Evolutionary conservation across 1,140 invertebrate species (phyloP).

Genomic region (Asbolus verrucosus): DNA sequence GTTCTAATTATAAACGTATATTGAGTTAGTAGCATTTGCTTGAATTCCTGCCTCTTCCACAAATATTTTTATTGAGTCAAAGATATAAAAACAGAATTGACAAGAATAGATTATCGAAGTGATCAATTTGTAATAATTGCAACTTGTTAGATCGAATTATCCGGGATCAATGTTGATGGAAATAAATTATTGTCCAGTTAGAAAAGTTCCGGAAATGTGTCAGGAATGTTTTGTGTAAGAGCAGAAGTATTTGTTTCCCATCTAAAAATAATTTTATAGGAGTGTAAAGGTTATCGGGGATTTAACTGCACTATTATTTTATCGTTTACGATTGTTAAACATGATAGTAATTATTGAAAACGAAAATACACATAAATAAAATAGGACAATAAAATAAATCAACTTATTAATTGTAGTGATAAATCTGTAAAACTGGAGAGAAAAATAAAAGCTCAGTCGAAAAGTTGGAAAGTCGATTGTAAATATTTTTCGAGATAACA

Average conservation of each 20-base stretch:
- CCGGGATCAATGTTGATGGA: no score
- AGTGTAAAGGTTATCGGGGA: slow-evolving; percentile 22
- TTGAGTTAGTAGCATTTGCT: no score
- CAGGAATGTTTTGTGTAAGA: no score
- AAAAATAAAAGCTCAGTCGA: neutral
- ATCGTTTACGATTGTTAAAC: slow-evolving; percentile 15
- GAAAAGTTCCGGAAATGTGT: no score
- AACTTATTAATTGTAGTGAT: slow-evolving; percentile 26
- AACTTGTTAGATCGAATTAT: no score
- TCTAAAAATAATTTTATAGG: slow-evolving; percentile 12
- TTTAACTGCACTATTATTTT: slow-evolving; percentile 11
- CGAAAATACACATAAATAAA: slow-evolving; percentile 17
- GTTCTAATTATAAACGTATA: no score
- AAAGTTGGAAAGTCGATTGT: neutral
- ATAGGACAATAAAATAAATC: neutral
- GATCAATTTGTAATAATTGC: no score
- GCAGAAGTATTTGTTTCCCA: neutral
- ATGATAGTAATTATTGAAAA: slow-evolving; percentile 7
- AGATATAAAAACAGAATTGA: no score
- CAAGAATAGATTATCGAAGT: no score
- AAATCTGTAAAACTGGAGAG: neutral
- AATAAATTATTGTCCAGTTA: no score
- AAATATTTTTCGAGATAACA: slow-evolving; percentile 37
- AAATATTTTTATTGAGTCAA: no score
- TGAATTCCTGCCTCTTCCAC: no score